Evolutionary conservation across 2,113 vertebrate species (phyloP).

Genomic region (Gymnobelideus leadbeateri): DNA sequence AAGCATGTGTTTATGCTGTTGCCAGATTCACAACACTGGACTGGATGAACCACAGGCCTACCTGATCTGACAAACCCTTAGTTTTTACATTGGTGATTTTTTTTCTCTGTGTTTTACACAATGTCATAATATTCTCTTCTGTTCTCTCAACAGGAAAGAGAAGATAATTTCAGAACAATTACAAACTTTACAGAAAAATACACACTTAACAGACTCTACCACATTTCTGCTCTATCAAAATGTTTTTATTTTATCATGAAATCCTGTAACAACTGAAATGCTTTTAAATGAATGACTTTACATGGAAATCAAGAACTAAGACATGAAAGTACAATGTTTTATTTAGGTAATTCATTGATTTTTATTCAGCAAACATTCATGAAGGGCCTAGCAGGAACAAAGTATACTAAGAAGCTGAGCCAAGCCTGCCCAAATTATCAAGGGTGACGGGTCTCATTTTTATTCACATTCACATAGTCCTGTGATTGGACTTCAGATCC

Average conservation of each 20-base stretch:
- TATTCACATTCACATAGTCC: background rate
- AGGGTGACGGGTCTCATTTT: background rate
- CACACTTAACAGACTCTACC: background rate
- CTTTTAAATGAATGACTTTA: background rate
- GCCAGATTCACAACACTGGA: background rate
- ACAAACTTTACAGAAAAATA: background rate
- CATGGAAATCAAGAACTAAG: conserved; percentile 10
- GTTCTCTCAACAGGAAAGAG: conserved; percentile 63
- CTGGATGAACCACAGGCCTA: background rate
- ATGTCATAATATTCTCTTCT: conserved; percentile 29
- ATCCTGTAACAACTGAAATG: conserved; percentile 19
- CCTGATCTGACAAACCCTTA: background rate
- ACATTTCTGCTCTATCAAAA: background rate
- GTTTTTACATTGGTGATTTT: background rate
- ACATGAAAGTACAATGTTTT: background rate
- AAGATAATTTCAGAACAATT: background rate
- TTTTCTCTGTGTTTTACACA: conserved; percentile 6
- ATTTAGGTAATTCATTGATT: background rate
- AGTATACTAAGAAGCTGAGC: background rate
- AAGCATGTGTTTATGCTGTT: background rate
- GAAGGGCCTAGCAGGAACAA: background rate
- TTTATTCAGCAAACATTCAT: background rate
- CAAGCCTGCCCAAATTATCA: background rate
- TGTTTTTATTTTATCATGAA: background rate
- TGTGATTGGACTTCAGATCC: background rate